These are phyloP conservation scores for Enteromius radiatus DNA, from an alignment of 2,797 vertebrate genomes.

Conservation along the genomic window DNA sequence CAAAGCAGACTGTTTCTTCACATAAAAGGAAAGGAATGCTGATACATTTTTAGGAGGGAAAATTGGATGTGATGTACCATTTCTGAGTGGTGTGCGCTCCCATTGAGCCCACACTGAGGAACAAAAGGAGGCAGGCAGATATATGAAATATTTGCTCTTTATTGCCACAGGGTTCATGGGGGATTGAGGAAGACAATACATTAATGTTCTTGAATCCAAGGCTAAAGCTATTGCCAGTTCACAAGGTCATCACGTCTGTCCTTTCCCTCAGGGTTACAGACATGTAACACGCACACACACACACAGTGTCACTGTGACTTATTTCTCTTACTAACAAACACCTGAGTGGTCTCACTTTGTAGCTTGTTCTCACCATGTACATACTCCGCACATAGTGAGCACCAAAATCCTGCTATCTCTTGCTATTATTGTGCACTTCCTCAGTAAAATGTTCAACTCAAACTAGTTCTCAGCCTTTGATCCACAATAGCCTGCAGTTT, in stretches of 20 bases:
- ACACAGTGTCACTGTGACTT: conserved; percentile 2
- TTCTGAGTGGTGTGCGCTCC: neutral
- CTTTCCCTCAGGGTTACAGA: neutral
- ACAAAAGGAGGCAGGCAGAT: conserved; percentile 4
- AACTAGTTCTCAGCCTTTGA: conserved; percentile 49
- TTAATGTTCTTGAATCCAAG: conserved; percentile 30
- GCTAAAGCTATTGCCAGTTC: conserved; percentile 23
- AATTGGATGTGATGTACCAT: neutral
- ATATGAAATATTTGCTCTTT: conserved; percentile 36
- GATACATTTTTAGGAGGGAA: neutral
- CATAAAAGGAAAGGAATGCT: neutral
- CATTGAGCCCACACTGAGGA: neutral
- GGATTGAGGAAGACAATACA: conserved; percentile 27
- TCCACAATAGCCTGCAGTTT: conserved; percentile 30
- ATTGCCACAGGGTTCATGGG: conserved; percentile 30
- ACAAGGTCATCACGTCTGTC: conserved; percentile 17
- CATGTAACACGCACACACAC: neutral
- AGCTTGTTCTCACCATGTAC: neutral
- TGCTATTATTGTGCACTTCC: conserved; percentile 21
- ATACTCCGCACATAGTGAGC: neutral
- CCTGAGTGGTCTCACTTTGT: neutral
- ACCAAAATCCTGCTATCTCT: conserved; percentile 29
- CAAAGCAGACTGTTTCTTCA: neutral
- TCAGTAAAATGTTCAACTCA: conserved; percentile 40
- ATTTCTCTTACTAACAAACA: conserved; percentile 14